These are phyloP conservation scores for Actias luna DNA, from an alignment of 2,888 invertebrate genomes.

Conservation along the genomic window DNA sequence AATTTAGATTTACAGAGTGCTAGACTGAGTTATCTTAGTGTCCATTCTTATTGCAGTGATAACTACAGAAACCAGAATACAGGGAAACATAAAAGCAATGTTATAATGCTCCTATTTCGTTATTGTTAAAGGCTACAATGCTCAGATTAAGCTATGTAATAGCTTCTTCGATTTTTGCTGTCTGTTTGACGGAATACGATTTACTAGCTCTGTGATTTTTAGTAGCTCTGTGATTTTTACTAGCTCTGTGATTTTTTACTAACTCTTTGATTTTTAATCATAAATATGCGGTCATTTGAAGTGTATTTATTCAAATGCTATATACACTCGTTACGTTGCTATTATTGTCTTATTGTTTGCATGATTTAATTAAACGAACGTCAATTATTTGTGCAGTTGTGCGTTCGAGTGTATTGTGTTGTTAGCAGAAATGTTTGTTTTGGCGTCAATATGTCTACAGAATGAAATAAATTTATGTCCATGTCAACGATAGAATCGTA, in stretches of 20 bases:
- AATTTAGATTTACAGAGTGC: background rate
- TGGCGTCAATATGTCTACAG: background rate
- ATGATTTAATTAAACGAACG: background rate
- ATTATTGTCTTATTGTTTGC: background rate
- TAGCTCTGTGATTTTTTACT: too few relatives aligned
- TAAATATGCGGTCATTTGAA: background rate
- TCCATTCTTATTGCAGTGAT: background rate
- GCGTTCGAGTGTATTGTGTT: background rate
- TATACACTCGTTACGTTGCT: background rate
- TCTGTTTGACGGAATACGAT: background rate
- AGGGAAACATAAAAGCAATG: too few relatives aligned
- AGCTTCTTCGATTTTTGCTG: background rate
- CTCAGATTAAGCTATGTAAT: background rate
- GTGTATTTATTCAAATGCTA: slow-evolving; percentile 1
- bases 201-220: background rate
- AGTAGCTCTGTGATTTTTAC: background rate
- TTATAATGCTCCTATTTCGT: too few relatives aligned
- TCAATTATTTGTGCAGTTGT: background rate
- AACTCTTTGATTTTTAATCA: background rate
- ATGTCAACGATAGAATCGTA: background rate
- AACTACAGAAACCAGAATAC: too few relatives aligned
- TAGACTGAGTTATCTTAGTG: background rate
- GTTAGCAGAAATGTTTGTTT: background rate
- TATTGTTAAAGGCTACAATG: too few relatives aligned
- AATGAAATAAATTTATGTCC: background rate